These are phyloP conservation scores for Drosophila cognata DNA, from an alignment of 2,888 invertebrate genomes.

Conservation along the genomic window DNA sequence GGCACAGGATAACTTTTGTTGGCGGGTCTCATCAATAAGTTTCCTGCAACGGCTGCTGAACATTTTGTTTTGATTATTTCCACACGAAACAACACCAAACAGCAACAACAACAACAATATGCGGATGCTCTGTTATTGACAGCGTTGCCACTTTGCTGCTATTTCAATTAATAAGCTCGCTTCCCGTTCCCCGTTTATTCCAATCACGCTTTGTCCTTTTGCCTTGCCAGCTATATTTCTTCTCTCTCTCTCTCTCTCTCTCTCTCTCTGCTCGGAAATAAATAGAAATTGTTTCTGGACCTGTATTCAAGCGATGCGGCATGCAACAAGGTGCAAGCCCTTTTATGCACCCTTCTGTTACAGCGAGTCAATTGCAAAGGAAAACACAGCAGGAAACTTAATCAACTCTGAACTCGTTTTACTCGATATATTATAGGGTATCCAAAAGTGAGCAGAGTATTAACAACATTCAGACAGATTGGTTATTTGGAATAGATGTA, in stretches of 20 bases:
- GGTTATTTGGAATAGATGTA: too few species aligned
- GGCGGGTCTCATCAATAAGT: slow-evolving; percentile 47
- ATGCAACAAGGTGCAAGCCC: neutral
- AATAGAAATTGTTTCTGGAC: neutral
- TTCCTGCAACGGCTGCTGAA: slow-evolving; percentile 25
- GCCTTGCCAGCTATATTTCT: fast-evolving
- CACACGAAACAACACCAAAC: slow-evolving; percentile 1
- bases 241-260: neutral
- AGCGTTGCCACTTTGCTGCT: slow-evolving; percentile 27
- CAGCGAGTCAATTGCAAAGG: neutral
- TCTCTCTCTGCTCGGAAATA: neutral
- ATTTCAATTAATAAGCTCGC: slow-evolving; percentile 40
- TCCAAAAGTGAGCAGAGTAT: neutral
- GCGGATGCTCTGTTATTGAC: slow-evolving; percentile 1
- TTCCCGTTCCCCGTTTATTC: slow-evolving; percentile 2
- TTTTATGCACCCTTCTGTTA: neutral
- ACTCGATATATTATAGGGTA: neutral
- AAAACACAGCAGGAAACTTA: neutral
- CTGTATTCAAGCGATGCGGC: slow-evolving; percentile 1
- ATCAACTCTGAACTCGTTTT: neutral
- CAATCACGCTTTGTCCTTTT: neutral
- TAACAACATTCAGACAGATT: neutral
- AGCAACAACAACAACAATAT: slow-evolving; percentile 6
- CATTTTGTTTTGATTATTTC: slow-evolving; percentile 42
- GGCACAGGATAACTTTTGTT: slow-evolving; percentile 13